These are phyloP conservation scores for Mobula birostris DNA, from an alignment of 2,113 vertebrate genomes.

Conservation along the genomic window DNA sequence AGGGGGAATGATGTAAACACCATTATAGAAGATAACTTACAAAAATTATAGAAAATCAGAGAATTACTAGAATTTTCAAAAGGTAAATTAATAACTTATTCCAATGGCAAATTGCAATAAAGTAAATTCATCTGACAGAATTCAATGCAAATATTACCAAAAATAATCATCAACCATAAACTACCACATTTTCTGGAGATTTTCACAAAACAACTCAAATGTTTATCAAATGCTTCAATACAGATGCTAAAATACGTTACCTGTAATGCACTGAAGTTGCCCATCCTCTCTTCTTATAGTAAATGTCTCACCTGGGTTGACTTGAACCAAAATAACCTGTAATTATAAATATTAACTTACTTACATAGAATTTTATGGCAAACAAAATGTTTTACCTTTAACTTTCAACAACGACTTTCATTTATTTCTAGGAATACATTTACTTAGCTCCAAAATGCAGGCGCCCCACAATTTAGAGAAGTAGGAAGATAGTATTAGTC, in stretches of 20 bases:
- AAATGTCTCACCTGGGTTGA: slow-evolving; percentile 98
- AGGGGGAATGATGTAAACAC: no score
- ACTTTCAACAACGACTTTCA: background rate
- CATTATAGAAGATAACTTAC: background rate
- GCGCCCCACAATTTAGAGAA: background rate
- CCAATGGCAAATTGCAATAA: background rate
- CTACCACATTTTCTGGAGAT: background rate
- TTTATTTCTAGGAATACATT: background rate
- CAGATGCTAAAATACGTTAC: slow-evolving; percentile 55
- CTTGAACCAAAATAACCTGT: slow-evolving; percentile 98
- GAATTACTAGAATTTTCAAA: background rate
- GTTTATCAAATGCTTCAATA: background rate
- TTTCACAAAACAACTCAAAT: background rate
- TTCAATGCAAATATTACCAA: background rate
- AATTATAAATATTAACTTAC: slow-evolving; percentile 44
- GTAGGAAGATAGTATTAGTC: background rate
- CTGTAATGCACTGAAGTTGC: slow-evolving; percentile 97
- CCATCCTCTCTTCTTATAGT: slow-evolving; percentile 99
- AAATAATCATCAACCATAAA: background rate
- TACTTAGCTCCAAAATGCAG: background rate
- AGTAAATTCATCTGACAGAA: background rate
- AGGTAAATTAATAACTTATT: background rate
- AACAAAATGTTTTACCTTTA: background rate
- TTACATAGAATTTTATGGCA: background rate
- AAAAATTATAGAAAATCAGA: background rate